Evolutionary conservation across 2,888 invertebrate genomes (phyloP), one percentile per base, ranked within the genome.

Genomic region (Tenthredo livida): DNA sequence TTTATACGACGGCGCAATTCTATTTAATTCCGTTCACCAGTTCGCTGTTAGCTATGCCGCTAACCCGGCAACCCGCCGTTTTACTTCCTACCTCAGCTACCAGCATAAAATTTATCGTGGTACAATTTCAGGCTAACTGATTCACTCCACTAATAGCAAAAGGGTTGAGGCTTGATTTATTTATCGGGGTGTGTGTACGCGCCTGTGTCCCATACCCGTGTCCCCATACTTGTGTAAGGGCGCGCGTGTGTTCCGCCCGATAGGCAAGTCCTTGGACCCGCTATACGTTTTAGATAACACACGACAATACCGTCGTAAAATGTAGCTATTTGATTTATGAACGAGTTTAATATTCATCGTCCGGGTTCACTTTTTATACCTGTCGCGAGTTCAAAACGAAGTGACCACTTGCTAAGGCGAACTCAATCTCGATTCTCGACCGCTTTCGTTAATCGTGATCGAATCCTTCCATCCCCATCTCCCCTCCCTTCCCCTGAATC

Each of bases 1-100:
- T 92, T 93, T 92, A 92, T 92, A 92, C 91, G 92, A 90, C 90
- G 90, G 90, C 90, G 91, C 92, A 90, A 92, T 92, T 91, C 90
- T 91, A 90, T 90, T 92, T 92, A 91, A 92, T 92, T 88, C 89
- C 88, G 87, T 87, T 87, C 89, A 88, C 88, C 86, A 47, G 85
- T 61, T 83, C 67, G 83, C 83, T 67, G 83, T 70, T 83, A 83
- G 83, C 80, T 61, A 54, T 37, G 37, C 29, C 47, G 37, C 21
- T 80, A 37, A 37, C 37, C 37, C 37, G 15, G 61, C 80, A 15
- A 54, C 54, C 50, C 54, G 29, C 80, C 61, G 78, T 58, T 50
- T 83, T 67, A 50, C 83, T 83, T 67, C 67, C 80, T n/a, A 73
- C 73, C 37, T 85, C 85, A 86, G 86, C 87, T 85, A 88, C 85